These are phyloP conservation scores for Ceratoteleas bidentatus DNA, from an alignment of 1,140 invertebrate genomes.

Conservation along the genomic window DNA sequence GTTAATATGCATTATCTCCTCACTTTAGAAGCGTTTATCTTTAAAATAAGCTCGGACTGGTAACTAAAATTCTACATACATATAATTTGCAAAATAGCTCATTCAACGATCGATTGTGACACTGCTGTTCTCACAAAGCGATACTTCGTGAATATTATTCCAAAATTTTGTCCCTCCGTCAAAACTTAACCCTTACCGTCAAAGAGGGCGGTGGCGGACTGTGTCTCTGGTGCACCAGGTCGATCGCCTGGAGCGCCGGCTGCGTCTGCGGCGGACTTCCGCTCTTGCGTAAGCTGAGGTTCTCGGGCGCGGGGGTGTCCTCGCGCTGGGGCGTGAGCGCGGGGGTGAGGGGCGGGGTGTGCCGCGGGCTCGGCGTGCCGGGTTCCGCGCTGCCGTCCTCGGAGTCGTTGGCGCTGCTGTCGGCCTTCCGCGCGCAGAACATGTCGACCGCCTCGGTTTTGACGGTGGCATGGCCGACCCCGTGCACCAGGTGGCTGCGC, in stretches of 20 bases:
- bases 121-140: too few species aligned
- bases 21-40: too few species aligned
- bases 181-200: constrained; percentile 62
- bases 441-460: constrained; percentile 58
- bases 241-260: constrained; percentile 72
- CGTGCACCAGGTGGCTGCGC: constrained; percentile 37
- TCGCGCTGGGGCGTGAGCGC: constrained; percentile 78
- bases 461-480: constrained; percentile 22
- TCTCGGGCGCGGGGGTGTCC: constrained; percentile 84
- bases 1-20: too few species aligned
- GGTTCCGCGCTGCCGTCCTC: constrained; percentile 76
- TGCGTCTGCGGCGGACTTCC: constrained; percentile 74
- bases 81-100: too few species aligned
- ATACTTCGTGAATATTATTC: too few species aligned
- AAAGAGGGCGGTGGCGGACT: constrained; percentile 74
- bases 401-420: constrained; percentile 74
- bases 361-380: constrained; percentile 75
- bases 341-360: constrained; percentile 77
- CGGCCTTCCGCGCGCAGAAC: constrained; percentile 68
- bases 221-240: constrained; percentile 77
- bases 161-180: neutral
- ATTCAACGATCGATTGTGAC: too few species aligned
- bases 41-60: too few species aligned
- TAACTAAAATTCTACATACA: too few species aligned
- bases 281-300: constrained; percentile 82